phyloP scores from a whole-genome alignment of 2,113 vertebrate species.

The Fregetta grallaria region DNA sequence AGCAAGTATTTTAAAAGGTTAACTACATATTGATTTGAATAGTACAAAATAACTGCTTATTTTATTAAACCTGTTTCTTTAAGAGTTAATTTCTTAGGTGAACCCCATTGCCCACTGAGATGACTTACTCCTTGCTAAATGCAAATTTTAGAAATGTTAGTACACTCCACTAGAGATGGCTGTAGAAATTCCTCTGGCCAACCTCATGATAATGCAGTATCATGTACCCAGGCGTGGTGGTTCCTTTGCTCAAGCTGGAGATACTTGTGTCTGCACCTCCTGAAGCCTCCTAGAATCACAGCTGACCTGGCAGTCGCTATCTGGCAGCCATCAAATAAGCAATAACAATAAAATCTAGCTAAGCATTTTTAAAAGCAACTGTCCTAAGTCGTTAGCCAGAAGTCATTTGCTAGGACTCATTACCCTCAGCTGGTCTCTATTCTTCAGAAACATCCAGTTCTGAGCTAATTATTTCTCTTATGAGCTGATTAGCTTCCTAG shows the following conservation, averaged over 20 bases:
- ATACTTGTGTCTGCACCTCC: neutral
- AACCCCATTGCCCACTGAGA: neutral
- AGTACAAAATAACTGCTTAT: neutral
- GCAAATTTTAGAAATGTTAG: neutral
- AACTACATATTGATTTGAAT: neutral
- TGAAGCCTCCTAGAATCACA: neutral
- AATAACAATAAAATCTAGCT: neutral
- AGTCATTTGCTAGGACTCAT: neutral
- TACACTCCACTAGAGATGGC: neutral
- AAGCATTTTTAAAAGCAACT: neutral
- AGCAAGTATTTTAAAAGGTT: neutral
- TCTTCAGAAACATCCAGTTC: neutral
- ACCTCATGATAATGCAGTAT: neutral
- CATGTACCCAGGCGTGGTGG: no score
- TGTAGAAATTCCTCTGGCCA: neutral
- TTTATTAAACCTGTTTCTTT: neutral
- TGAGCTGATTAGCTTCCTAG: neutral
- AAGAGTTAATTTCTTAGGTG: neutral
- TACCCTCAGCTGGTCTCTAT: neutral
- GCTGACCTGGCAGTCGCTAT: neutral
- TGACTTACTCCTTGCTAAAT: neutral
- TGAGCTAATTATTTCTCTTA: neutral
- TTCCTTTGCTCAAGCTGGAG: neutral
- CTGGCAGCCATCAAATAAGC: neutral
- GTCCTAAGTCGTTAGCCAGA: neutral